Evolutionary conservation across 2,888 invertebrate species (phyloP), one percentile per base, ranked within the genome.

Genomic region (Platycnemis pennipes): DNA sequence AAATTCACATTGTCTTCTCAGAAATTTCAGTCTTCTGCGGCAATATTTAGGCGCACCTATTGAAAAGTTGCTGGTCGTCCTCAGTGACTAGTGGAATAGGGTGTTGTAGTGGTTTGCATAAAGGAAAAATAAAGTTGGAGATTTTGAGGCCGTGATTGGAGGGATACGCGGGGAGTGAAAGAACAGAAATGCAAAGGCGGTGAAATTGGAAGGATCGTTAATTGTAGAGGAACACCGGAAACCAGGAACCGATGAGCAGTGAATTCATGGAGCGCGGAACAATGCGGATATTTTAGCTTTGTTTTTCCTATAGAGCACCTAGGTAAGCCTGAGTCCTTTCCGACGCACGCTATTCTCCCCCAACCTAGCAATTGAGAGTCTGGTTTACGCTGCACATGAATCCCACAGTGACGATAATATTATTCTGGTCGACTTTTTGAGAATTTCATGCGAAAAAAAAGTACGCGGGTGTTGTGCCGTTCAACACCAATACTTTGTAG

Each of bases 1-100:
- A 77, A 77, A 77, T 4, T 45, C 87, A 11, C 87, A 87, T 87
- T 87, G 87, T 87, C 46, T 46, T 46, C 87, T n/a, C 22, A 87
- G 44, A 77, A 87, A 87, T 26, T 26, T 26, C 26, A 44, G 8
- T 16, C 45, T 0, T 45, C 45, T 26, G 45, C 45, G 45, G 87
- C 42, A 45, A 45, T 87, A 45, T 87, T 46, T 44, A 22, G 45
- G n/a, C 87, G 45, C n/a, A n/a, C n/a, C n/a, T 45, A 87, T 87
- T 87, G 46, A 87, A 77, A 87, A 87, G 26, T 13, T 5, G 44
- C 87, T 11, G 87, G 46, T 2, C n/a, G 44, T 87, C 45, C n/a
- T 87, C 42, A 37, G 77, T 11, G 77, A 77, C 77, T 26, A 49
- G 16, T n/a, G 63, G 63, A 7, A 42, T 2, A 26, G 37, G n/a